Base-by-base conservation (phyloP, 2,888 invertebrate species). In the Ferdinandea cuprea region DNA sequence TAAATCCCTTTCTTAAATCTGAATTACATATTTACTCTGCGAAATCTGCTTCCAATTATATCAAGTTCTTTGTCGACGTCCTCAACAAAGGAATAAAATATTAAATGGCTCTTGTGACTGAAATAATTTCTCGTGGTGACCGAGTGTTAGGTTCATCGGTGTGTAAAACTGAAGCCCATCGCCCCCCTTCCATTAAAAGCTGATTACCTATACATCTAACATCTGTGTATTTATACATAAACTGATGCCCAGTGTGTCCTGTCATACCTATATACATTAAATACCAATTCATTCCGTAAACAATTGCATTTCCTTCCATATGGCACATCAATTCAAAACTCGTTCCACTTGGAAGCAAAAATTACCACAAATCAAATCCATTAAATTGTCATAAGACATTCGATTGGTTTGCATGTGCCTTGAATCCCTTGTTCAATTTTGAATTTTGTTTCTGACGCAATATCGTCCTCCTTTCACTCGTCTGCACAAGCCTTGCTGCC, bases 381-480 rank as follows among this genome's bases (percentile, higher is more conserved):
- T 71, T 71, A 59, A 71, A 71, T 42, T 19, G 59, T 32, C 40
- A 71, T 59, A 50, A 68, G 58, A 69, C 37, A 58, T 48, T 35
- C 35, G 30, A 54, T 35, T 56, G 11, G 13, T 8, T 9, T 19
- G 56, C 46, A 37, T 52, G 42, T 69, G 56, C 46, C 35, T 32
- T 46, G 35, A n/a, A n/a, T n/a, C n/a, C n/a, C n/a, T n/a, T 56
- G 15, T 21, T 32, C n/a, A 46, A 50, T 37, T 58, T 63, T 48
- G 15, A 40, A 30, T 9, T 11, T 19, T 40, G 56, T 13, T 7
- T 40, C 73, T 79, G 73, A 68, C 73, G 79, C 73, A 79, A 78
- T 13, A 9, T 35, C 21, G 5, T 15, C 35, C 40, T 5, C 21
- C 15, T 58, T 11, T n/a, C n/a, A n/a, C 13, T 40, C n/a, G 11